phyloP scores from a whole-genome alignment of 2,797 vertebrate genomes.

The Loriculus beryllinus region DNA sequence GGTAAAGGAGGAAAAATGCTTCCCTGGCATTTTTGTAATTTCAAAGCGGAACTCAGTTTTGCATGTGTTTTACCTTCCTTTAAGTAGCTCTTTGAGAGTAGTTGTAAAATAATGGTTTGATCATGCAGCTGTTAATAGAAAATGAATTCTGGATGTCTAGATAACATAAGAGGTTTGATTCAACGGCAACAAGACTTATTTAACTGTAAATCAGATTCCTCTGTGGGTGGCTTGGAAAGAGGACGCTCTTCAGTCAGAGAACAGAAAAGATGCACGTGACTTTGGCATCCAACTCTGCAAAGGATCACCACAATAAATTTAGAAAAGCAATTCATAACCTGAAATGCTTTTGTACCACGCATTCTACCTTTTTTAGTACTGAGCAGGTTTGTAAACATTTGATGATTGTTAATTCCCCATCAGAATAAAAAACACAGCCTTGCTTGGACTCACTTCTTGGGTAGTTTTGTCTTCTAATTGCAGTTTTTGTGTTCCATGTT shows the following conservation, averaged over 20 bases:
- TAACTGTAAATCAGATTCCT: background rate
- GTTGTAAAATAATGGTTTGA: background rate
- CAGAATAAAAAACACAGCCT: background rate
- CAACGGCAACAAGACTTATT: background rate
- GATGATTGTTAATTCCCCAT: background rate
- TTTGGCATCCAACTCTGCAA: background rate
- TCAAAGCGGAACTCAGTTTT: background rate
- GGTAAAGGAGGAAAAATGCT: background rate
- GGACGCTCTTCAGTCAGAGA: background rate
- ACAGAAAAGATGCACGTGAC: background rate
- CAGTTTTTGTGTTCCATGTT: background rate
- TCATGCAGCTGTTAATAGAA: background rate
- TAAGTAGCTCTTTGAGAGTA: background rate
- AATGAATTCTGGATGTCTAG: background rate
- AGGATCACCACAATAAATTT: background rate
- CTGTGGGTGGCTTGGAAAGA: background rate
- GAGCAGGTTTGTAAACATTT: background rate
- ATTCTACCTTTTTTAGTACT: background rate
- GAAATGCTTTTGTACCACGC: background rate
- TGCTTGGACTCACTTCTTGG: background rate
- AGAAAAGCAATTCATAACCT: background rate
- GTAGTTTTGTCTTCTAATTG: background rate
- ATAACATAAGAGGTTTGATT: background rate
- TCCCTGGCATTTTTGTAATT: background rate
- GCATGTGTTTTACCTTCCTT: background rate